phyloP scores from a whole-genome alignment of 1,140 invertebrate genomes.

The Scaptomyza hsui region DNA sequence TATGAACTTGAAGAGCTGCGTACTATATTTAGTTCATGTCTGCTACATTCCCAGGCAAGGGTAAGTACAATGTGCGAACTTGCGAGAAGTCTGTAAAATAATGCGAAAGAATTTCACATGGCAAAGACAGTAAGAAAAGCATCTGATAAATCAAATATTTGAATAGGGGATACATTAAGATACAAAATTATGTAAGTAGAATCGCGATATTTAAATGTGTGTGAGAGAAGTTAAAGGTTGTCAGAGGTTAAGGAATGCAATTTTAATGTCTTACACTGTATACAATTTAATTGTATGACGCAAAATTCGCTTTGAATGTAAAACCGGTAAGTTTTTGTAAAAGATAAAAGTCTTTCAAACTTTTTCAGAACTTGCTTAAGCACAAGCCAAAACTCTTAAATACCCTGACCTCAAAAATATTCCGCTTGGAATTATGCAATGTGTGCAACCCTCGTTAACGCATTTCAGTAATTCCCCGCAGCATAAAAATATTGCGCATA shows the following conservation, averaged over 20 bases:
- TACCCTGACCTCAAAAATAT: neutral
- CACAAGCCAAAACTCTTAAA: neutral
- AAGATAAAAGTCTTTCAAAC: neutral
- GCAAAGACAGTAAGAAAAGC: neutral
- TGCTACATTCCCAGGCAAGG: neutral
- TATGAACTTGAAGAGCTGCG: constrained; percentile 20
- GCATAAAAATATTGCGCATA: constrained; percentile 74
- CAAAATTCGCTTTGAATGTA: no score
- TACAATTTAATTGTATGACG: no score
- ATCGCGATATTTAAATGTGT: no score
- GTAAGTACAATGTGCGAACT: neutral
- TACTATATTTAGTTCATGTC: neutral
- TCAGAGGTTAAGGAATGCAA: no score
- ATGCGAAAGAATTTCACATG: neutral
- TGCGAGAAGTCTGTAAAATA: neutral
- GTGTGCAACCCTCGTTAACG: neutral
- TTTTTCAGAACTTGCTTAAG: neutral
- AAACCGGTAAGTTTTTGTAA: no score
- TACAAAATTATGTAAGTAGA: neutral
- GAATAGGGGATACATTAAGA: neutral
- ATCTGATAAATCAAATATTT: no score
- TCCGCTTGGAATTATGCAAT: constrained; percentile 29
- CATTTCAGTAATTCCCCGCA: constrained; percentile 45
- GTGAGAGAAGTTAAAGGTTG: no score
- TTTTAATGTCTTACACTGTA: no score